Conservation (phyloP, 2,113 vertebrate species). For the Argyrosomus japonicus region DNA sequence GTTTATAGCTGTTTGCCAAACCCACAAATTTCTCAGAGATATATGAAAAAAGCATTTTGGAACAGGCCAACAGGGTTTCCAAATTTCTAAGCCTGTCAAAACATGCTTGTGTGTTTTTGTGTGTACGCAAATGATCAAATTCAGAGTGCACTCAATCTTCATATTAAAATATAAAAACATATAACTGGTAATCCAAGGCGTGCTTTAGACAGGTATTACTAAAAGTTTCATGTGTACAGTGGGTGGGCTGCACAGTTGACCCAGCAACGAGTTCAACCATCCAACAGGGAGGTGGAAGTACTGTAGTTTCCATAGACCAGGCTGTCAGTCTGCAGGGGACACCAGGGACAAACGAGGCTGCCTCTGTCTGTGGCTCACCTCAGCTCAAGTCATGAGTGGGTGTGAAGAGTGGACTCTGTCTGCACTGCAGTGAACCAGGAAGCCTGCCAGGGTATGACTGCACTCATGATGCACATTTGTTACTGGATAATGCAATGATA, state of each 20-base stretch:
- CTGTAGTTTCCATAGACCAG: conserved; percentile 23
- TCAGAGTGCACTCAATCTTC: not conserved
- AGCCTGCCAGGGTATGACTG: not conserved
- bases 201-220: not conserved
- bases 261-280: conserved; percentile 15
- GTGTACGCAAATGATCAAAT: not conserved
- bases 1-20: conserved; percentile 18
- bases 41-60: not conserved
- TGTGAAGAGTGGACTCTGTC: conserved; percentile 23
- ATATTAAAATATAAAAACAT: conserved; percentile 9
- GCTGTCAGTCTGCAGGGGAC: conserved; percentile 28
- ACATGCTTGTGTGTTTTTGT: not conserved
- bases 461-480: conserved; percentile 7
- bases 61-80: not conserved
- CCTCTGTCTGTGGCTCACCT: conserved; percentile 18
- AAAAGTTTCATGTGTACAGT: conserved; percentile 21
- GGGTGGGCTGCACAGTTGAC: conserved; percentile 55
- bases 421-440: conserved; percentile 29
- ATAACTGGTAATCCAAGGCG: not conserved
- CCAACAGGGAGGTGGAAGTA: not conserved
- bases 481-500: not conserved
- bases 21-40: conserved; percentile 7
- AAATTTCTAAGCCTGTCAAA: not conserved
- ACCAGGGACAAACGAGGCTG: conserved; percentile 19
- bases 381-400: conserved; percentile 37